These are phyloP conservation scores for Drosophila pruinosa DNA, from an alignment of 1,140 invertebrate genomes.

Conservation along the genomic window DNA sequence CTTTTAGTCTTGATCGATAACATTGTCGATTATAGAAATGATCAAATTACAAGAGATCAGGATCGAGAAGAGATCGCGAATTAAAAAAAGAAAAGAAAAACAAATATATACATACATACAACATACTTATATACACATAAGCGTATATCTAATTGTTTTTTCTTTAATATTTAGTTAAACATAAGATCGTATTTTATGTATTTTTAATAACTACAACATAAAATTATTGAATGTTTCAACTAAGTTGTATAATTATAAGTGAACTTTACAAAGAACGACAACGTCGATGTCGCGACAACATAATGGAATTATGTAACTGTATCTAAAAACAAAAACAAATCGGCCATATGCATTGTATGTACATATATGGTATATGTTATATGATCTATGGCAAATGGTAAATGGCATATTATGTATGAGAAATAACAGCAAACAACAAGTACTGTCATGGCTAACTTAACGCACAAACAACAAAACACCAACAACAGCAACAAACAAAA, in stretches of 20 bases:
- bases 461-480: conserved; percentile 33
- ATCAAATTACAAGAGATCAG: not conserved
- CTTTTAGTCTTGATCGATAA: conserved; percentile 33
- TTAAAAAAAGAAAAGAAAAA: not conserved
- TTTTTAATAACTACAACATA: conserved; percentile 64
- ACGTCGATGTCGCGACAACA: conserved; percentile 30
- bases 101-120: not conserved
- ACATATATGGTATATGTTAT: conserved; percentile 6
- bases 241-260: conserved; percentile 79
- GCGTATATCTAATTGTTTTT: conserved; percentile 62
- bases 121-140: conserved; percentile 13
- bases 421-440: conserved; percentile 9
- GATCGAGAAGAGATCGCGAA: not conserved
- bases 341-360: not conserved
- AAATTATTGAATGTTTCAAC: conserved; percentile 79
- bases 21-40: conserved; percentile 7
- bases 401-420: not conserved
- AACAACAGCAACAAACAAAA: conserved; percentile 7
- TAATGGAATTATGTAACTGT: conserved; percentile 71
- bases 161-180: conserved; percentile 67
- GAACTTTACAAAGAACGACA: conserved; percentile 39
- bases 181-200: conserved; percentile 77
- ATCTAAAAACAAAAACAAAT: conserved; percentile 4
- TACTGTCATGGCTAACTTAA: conserved; percentile 29
- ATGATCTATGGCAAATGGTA: not conserved